Base-by-base conservation (phyloP, 1,140 invertebrate species). In the Apis florea region DNA sequence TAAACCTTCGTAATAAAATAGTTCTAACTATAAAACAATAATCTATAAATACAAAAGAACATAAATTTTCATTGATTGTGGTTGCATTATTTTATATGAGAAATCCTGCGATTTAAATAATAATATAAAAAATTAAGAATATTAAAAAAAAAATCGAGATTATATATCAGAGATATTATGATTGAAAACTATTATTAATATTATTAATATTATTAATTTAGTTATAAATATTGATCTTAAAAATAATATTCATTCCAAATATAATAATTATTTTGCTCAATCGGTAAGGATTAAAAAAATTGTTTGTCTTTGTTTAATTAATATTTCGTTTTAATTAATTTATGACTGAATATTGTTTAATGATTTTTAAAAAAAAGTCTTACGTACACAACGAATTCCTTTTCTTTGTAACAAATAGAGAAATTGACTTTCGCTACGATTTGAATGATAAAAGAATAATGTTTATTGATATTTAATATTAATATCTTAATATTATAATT, bases 381-480 rank as follows among this genome's bases (percentile, higher is more conserved):
- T 53, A 51, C 56, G 10, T 13, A 2, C 58, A 24, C 26, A 54
- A 24, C 26, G 54, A 70, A 71, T 79, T 73, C 69, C n/a, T 47
- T 64, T 73, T 56, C 69, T 64, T 64, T 63, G 64, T 67, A 67
- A 67, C 53, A 47, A 51, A 67, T 19, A 9, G 8, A 24, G 40
- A 49, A 31, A 17, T 31, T 40, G 31, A 67, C 71, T 81, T 81
- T 68, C 79, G 79, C 79, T 64, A n/a, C n/a, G 12, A 8, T 9
- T n/a, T 13, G 6, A 73, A 19, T n/a, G 58, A 79, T 79, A 21
- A 56, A 74, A 21, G 10, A 40, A 21, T n/a, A n/a, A n/a, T n/a
- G n/a, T n/a, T n/a, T 31, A 31, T 31, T 31, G 31, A 31, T 31
- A 31, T 31, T 31, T 4, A 31, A 31, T 31, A 31, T 31, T 31